Percentiles rank a stretch among this genome's conserved stretches.
Conservation (phyloP, 1,140 invertebrate genomes). For the Bombus confusus region DNA sequence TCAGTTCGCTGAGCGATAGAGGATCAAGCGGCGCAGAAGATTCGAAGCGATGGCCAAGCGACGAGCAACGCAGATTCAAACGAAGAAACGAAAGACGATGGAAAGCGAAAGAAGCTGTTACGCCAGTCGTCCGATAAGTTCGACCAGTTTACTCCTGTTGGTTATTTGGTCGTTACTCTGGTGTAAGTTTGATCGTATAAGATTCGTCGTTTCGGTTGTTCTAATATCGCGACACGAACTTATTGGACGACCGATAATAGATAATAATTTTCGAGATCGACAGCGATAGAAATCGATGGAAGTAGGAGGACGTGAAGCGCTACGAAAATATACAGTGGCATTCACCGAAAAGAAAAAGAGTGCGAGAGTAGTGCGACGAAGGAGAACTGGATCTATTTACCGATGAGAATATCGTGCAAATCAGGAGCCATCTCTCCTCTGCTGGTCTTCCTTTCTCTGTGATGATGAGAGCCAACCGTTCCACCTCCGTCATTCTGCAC, state of each 20-base stretch:
- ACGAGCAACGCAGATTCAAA: background rate
- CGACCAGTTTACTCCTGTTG: background rate
- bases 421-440: conserved; percentile 86
- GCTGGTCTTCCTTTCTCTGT: conserved; percentile 84
- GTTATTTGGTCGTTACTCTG: background rate
- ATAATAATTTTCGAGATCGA: fast-evolving
- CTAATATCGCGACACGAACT: background rate
- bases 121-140: background rate
- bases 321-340: background rate
- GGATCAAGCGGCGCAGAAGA: background rate
- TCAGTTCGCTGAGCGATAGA: background rate
- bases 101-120: background rate
- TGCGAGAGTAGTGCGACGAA: conserved; percentile 12
- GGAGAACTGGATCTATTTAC: conserved; percentile 80
- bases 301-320: background rate
- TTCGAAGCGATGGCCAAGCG: background rate
- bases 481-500: conserved; percentile 91
- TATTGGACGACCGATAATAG: background rate
- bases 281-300: background rate
- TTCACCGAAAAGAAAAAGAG: background rate
- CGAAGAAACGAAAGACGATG: background rate
- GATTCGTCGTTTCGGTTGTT: too few relatives aligned
- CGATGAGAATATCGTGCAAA: conserved; percentile 90
- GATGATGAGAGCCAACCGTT: conserved; percentile 83
- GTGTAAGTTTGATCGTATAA: too few relatives aligned